Conservation (phyloP, 1,140 invertebrate species). For the Zaprionus davidi region DNA sequence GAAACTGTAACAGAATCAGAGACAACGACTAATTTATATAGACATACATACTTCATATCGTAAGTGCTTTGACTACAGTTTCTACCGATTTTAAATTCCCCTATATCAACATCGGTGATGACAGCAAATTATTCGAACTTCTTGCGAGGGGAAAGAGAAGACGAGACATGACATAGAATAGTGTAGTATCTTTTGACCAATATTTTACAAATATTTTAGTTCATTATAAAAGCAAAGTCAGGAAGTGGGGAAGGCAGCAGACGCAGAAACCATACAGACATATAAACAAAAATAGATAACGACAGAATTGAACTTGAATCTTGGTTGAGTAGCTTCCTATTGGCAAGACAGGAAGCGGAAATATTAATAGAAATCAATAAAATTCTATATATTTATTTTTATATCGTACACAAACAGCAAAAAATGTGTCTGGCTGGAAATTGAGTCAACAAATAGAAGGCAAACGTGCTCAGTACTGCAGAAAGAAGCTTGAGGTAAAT, state of each 20-base stretch:
- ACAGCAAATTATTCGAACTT: conserved; percentile 63
- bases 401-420: not conserved
- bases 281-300: conserved; percentile 33
- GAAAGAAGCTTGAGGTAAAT: not conserved
- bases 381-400: conserved; percentile 20
- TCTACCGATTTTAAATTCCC: conserved; percentile 54
- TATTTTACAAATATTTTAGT: conserved; percentile 43
- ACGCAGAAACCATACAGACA: conserved; percentile 4
- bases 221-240: conserved; percentile 29
- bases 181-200: not conserved
- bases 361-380: conserved; percentile 66
- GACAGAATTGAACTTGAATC: conserved; percentile 51
- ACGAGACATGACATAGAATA: conserved; percentile 1
- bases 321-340: conserved; percentile 2
- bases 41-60: not conserved
- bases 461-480: conserved; percentile 38
- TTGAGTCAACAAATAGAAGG: conserved; percentile 44
- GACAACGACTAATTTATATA: not conserved
- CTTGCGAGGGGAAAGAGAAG: not conserved
- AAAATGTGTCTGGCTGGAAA: conserved; percentile 45
- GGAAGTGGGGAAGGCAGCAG: not conserved
- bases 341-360: conserved; percentile 52
- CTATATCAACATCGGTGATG: conserved; percentile 44
- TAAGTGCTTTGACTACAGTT: conserved; percentile 23
- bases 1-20: not conserved